Conservation (phyloP, 1,140 invertebrate genomes). For the Drosophila virilis region DNA sequence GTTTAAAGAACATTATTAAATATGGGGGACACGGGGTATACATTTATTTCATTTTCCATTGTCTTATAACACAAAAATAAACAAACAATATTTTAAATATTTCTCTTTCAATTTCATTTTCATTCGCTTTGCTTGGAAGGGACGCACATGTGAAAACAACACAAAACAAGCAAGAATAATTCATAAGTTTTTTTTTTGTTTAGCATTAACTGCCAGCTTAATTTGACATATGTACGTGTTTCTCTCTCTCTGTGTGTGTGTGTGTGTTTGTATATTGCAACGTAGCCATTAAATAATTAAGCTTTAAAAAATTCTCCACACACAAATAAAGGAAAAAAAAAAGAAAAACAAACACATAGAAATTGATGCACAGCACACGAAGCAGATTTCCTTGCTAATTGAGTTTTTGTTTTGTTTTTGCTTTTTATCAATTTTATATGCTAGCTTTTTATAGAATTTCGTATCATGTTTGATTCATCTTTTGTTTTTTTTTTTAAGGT, state of each 20-base stretch:
- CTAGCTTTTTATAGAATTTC: constrained; percentile 64
- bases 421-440: constrained; percentile 61
- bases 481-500: constrained; percentile 37
- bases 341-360: constrained; percentile 30
- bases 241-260: constrained; percentile 7
- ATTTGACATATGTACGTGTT: constrained; percentile 45
- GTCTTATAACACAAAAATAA: constrained; percentile 69
- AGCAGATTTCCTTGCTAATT: constrained; percentile 49
- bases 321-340: too few relatives aligned
- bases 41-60: constrained; percentile 52
- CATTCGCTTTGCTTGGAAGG: constrained; percentile 12
- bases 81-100: constrained; percentile 80
- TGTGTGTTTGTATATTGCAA: constrained; percentile 61
- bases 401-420: not conserved
- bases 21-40: constrained; percentile 54
- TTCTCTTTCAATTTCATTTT: constrained; percentile 26
- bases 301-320: constrained; percentile 30
- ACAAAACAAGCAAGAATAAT: constrained; percentile 42
- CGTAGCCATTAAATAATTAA: constrained; percentile 68
- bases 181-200: constrained; percentile 12
- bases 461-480: constrained; percentile 19
- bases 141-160: constrained; percentile 48
- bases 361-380: constrained; percentile 70
- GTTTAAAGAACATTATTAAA: constrained; percentile 72
- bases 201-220: constrained; percentile 36